Percentiles rank a stretch among this genome's conserved stretches.
Conservation (phyloP, 2,113 vertebrate genomes). For the Rhabdornis inornatus region DNA sequence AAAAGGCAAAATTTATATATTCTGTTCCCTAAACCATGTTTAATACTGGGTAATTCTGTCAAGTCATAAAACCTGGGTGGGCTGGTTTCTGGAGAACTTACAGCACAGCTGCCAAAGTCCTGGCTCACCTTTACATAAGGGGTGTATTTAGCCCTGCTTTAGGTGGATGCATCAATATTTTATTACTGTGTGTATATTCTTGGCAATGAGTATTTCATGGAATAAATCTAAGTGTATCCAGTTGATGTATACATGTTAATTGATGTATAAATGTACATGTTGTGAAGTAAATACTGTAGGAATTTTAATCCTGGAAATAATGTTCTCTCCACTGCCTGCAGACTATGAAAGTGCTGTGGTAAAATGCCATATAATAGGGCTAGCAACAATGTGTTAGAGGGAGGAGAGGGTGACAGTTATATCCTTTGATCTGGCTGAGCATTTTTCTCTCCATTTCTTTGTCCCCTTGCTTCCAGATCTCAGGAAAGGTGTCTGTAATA, state of each 20-base stretch:
- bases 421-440: neutral
- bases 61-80: conserved; percentile 66
- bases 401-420: neutral
- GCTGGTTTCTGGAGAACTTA: conserved; percentile 52
- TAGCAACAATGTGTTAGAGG: neutral
- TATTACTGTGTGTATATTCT: neutral
- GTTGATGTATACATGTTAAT: neutral
- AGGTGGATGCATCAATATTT: conserved; percentile 2
- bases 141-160: conserved; percentile 15
- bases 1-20: neutral
- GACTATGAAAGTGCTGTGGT: neutral
- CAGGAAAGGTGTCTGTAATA: neutral
- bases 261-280: neutral
- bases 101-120: neutral
- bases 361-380: neutral
- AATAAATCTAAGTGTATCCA: neutral
- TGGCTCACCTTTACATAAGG: neutral
- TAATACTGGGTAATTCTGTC: conserved; percentile 35
- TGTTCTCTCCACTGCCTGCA: neutral
- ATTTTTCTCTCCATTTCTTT: neutral
- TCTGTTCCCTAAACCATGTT: neutral
- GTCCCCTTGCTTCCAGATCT: neutral
- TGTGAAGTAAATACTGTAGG: neutral
- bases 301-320: neutral
- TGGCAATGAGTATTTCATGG: neutral